Percentiles rank a stretch among this genome's conserved stretches.
phyloP scores from a whole-genome alignment of 2,113 vertebrate species.

The Hippocampus abdominalis region DNA sequence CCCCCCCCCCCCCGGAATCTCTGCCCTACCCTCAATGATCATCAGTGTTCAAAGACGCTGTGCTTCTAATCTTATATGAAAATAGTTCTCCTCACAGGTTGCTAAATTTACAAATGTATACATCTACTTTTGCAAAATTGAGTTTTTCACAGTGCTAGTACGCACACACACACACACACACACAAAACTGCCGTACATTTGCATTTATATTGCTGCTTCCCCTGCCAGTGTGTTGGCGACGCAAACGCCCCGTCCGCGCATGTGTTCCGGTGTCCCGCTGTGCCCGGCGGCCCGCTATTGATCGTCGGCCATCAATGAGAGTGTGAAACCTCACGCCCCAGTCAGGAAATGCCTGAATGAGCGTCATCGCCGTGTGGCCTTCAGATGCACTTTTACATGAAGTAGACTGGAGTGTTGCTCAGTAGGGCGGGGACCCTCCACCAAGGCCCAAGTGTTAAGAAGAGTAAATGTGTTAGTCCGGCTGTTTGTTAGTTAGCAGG shows the following conservation, averaged over 20 bases:
- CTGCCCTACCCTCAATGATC: constrained; percentile 31
- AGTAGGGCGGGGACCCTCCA: neutral
- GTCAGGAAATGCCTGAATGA: neutral
- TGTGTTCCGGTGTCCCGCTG: neutral
- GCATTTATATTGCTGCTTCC: neutral
- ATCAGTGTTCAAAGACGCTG: neutral
- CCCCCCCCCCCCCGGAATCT: too few relatives aligned
- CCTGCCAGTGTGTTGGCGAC: constrained; percentile 32
- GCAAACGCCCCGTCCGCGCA: constrained; percentile 1
- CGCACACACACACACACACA: too few relatives aligned
- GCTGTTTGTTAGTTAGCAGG: neutral
- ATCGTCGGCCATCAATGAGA: constrained; percentile 33
- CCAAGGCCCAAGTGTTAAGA: neutral
- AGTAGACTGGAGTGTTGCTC: neutral
- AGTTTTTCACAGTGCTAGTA: neutral
- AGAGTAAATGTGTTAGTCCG: neutral
- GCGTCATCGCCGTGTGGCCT: neutral
- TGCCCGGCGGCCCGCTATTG: constrained; percentile 22
- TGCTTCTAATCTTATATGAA: neutral
- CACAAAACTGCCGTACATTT: neutral
- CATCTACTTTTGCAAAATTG: neutral
- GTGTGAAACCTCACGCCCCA: constrained; percentile 8
- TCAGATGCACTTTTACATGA: neutral
- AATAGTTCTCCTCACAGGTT: neutral
- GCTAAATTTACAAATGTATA: neutral